Conservation (phyloP, 2,797 vertebrate species). For the Semaprochilodus insignis region DNA sequence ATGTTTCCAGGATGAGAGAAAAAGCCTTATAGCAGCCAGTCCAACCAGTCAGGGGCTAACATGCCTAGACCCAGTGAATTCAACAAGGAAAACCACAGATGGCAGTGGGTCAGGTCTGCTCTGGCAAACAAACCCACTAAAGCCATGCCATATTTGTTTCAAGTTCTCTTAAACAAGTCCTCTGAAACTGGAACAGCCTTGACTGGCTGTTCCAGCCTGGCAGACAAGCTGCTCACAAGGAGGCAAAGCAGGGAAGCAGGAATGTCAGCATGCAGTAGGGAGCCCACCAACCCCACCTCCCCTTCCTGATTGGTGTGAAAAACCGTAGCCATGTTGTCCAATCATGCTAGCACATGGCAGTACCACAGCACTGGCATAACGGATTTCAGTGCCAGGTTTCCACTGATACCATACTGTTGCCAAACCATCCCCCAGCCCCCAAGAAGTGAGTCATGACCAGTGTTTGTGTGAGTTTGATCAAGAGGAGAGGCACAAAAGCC, state of each 20-base stretch:
- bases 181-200: background rate
- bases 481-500: background rate
- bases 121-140: background rate
- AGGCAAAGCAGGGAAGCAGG: background rate
- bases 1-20: background rate
- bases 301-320: background rate
- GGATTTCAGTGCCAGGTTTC: background rate
- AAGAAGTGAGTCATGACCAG: background rate
- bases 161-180: background rate
- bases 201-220: background rate
- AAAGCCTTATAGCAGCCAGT: background rate
- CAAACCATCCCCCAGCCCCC: background rate
- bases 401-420: background rate
- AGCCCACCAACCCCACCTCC: background rate
- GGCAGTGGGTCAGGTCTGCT: conserved; percentile 1
- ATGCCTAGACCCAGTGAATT: background rate
- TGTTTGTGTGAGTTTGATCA: background rate
- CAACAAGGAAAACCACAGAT: conserved; percentile 6
- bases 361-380: background rate
- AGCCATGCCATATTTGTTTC: conserved; percentile 8
- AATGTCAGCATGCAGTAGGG: background rate
- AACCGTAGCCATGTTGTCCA: background rate
- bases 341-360: background rate
- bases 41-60: background rate
- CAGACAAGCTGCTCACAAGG: background rate